phyloP scores from a whole-genome alignment of 2,888 invertebrate species.

The Drosophila imparisetae region DNA sequence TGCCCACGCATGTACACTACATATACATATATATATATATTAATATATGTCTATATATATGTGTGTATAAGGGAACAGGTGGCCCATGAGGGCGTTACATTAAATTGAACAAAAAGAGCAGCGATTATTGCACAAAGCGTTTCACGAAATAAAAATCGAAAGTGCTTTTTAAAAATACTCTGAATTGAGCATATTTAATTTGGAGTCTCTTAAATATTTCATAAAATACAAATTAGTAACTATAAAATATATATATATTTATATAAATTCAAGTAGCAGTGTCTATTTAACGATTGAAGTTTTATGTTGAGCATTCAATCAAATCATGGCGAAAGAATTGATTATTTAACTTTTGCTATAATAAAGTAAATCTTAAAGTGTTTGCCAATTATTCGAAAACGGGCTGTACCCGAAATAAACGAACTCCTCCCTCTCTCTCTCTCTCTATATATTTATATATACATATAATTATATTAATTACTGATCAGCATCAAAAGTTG shows the following conservation, averaged over 20 bases:
- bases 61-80: slow-evolving; percentile 42
- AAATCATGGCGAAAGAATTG: neutral
- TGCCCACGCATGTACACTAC: slow-evolving; percentile 2
- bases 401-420: neutral
- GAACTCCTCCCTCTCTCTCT: no score
- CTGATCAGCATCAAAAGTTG: neutral
- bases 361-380: neutral
- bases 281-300: neutral
- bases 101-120: slow-evolving; percentile 48
- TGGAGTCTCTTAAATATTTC: neutral
- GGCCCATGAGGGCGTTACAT: slow-evolving; percentile 41
- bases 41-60: neutral
- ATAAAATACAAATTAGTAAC: neutral
- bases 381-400: neutral
- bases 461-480: neutral
- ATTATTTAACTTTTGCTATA: neutral
- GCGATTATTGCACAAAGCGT: slow-evolving; percentile 12
- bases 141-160: slow-evolving; percentile 16
- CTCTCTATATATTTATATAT: no score
- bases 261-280: neutral
- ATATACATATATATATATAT: neutral
- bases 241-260: neutral
- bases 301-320: neutral
- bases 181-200: neutral
- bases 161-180: neutral